These are phyloP conservation scores for Fregetta grallaria DNA, from an alignment of 2,113 vertebrate genomes.

Conservation along the genomic window DNA sequence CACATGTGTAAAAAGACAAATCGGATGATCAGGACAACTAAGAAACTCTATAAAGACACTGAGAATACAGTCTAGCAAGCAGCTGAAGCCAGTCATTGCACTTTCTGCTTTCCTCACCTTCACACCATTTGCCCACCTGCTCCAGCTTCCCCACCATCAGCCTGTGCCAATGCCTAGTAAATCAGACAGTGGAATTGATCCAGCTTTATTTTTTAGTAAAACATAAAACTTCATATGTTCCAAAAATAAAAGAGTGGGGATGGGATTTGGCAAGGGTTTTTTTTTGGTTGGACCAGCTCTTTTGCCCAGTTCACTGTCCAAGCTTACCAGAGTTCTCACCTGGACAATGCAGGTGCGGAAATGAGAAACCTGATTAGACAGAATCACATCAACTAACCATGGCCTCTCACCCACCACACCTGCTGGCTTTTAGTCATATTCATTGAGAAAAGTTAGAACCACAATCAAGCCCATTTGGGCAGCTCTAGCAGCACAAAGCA, in stretches of 20 bases:
- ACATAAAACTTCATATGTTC: neutral
- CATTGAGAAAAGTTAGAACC: neutral
- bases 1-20: neutral
- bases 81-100: neutral
- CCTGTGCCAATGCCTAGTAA: neutral
- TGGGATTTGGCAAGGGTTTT: neutral
- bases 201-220: neutral
- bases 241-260: neutral
- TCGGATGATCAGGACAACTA: neutral
- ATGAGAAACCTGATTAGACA: neutral
- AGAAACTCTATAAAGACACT: neutral
- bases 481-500: neutral
- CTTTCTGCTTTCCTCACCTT: neutral
- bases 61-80: neutral
- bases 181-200: neutral
- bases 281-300: neutral
- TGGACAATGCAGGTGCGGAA: neutral
- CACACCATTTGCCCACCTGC: neutral
- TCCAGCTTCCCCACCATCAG: neutral
- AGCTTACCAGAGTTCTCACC: neutral
- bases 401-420: neutral
- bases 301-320: neutral
- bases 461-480: neutral
- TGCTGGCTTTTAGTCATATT: neutral
- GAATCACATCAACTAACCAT: neutral